Evolutionary conservation across 1,140 invertebrate species (phyloP), one percentile per base, ranked within the genome.

Genomic region (Drosophila willistoni): DNA sequence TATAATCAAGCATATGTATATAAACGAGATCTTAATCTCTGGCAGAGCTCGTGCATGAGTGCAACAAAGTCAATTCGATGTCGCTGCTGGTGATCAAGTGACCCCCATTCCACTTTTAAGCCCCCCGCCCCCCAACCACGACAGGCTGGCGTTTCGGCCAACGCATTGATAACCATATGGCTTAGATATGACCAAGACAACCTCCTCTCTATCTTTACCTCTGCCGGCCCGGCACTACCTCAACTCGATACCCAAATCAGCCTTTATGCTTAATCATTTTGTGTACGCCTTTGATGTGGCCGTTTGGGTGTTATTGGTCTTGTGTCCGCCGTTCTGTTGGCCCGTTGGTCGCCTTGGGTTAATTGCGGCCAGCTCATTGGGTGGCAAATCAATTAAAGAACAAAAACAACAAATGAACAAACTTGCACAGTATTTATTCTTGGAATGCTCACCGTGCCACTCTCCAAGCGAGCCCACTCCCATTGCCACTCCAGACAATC

Each of bases 321-420:
- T 39, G 36, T 29, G 34, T 36, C 34, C 34, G 34, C 34, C 10
- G 41, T 5, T 47, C 78, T 63, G 69, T 71, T 65, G 66, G 68
- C 12, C 44, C 17, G 44, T 51, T 47, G 44, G 71, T 68, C 73
- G 70, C 81, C 79, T 72, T 71, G 79, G 83, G 83, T 87, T 86
- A 86, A 86, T 86, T 86, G 76, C 83, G 79, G 71, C 76, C 76
- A 86, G 77, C 83, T 87, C 83, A 83, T 86, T 86, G 83, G 83
- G 83, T 86, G 83, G 83, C 83, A 83, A 87, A 86, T 89, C 83
- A 87, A 87, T 87, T 87, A 83, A 87, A 74, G 63, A 71, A 39
- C 71, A 57, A 54, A 39, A 63, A 33, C 67, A 60, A 42, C 51
- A 60, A 64, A 64, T 55, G 44, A 65, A 55, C 51, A 25, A 69